A percentile compares a stretch with the other conserved stretches of the same genome.
phyloP scores from a whole-genome alignment of 2,888 invertebrate genomes.

The Pandemis cinnamomeana region DNA sequence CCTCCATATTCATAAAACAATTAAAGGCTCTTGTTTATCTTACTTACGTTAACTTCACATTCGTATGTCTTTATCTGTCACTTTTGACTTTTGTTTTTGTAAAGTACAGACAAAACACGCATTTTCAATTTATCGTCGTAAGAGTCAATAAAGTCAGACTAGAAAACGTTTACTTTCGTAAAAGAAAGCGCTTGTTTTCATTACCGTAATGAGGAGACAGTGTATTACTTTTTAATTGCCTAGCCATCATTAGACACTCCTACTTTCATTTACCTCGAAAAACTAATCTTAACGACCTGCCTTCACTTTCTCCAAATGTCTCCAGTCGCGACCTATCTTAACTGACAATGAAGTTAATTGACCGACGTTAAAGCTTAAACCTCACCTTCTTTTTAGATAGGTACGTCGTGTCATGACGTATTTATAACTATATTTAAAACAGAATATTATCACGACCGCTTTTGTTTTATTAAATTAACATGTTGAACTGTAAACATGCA shows the following conservation, averaged over 20 bases:
- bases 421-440: conserved; percentile 7
- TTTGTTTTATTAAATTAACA: conserved; percentile 25
- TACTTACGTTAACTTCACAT: too few species aligned
- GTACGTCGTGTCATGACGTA: not conserved
- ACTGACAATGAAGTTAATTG: conserved; percentile 43
- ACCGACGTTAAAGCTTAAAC: conserved; percentile 29
- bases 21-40: too few species aligned
- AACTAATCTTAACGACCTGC: conserved; percentile 61
- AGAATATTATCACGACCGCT: conserved; percentile 27
- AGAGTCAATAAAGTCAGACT: not conserved
- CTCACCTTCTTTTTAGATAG: conserved; percentile 13
- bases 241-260: conserved; percentile 45
- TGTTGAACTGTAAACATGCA: conserved; percentile 6
- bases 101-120: too few species aligned
- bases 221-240: conserved; percentile 31
- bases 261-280: conserved; percentile 54
- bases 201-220: not conserved
- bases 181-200: conserved; percentile 33
- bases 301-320: conserved; percentile 59
- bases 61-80: too few species aligned
- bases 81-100: too few species aligned
- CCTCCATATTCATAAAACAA: not conserved
- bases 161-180: conserved; percentile 17
- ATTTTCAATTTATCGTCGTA: not conserved
- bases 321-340: conserved; percentile 64